Evolutionary conservation across 2,888 invertebrate species (phyloP).

Genomic region (Tholera decimalis): DNA sequence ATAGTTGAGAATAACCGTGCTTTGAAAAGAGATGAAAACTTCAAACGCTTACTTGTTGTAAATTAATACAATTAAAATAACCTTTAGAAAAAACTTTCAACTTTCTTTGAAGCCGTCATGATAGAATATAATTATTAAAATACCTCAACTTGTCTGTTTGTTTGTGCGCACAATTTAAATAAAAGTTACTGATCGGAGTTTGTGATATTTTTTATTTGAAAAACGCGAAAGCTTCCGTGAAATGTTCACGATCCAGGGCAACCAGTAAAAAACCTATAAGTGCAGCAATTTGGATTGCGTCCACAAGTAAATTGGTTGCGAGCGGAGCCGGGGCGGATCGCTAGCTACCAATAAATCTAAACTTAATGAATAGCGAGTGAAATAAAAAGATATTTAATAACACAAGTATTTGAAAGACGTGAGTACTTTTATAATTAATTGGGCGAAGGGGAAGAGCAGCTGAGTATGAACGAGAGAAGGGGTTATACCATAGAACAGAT

Average conservation of each 20-base stretch:
- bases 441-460: slow-evolving; percentile 14
- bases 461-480: slow-evolving; percentile 12
- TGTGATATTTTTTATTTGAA: slow-evolving; percentile 5
- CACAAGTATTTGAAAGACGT: slow-evolving; percentile 51
- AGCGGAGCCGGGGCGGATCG: slow-evolving; percentile 18
- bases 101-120: slow-evolving; percentile 26
- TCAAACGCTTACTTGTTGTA: slow-evolving; percentile 35
- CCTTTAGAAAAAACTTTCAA: slow-evolving; percentile 40
- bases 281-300: slow-evolving; percentile 36
- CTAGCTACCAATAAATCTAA: slow-evolving; percentile 54
- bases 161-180: slow-evolving; percentile 10
- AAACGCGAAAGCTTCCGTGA: slow-evolving; percentile 7
- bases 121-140: slow-evolving; percentile 17
- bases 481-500: too few species aligned
- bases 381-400: slow-evolving; percentile 55
- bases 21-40: slow-evolving; percentile 12
- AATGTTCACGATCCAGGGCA: slow-evolving; percentile 19
- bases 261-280: slow-evolving; percentile 33
- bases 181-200: slow-evolving; percentile 8
- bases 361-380: slow-evolving; percentile 50
- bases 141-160: slow-evolving; percentile 15
- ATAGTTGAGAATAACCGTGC: slow-evolving; percentile 13
- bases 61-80: slow-evolving; percentile 54
- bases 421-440: slow-evolving; percentile 55
- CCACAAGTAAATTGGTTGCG: slow-evolving; percentile 42